Evolutionary conservation across 2,113 vertebrate species (phyloP), one percentile per base, ranked within the genome.

Genomic region (Cichladusa arquata): DNA sequence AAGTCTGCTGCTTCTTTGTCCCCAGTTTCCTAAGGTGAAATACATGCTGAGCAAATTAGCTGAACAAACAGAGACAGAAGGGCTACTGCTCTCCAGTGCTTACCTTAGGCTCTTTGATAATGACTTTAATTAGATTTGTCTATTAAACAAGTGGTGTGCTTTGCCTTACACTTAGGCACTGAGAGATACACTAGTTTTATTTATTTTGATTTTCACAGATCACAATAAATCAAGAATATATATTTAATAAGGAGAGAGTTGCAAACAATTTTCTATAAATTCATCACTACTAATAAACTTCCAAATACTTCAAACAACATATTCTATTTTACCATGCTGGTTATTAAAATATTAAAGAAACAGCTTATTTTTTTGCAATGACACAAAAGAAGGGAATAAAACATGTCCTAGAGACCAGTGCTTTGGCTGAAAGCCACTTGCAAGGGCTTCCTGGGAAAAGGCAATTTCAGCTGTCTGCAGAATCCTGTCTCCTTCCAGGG

Each of bases 331-430:
- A 85, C 44, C 31, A 24, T 2, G 22, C 15, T 54, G 44, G 31
- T 29, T 40, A 74, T 26, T 88, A 81, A 89, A 92, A 91, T 78
- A 84, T 38, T 86, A 77, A 93, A 92, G 64, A 62, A 94, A 73
- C 31, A 73, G 20, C 19, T 61, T 73, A 90, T 51, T 96, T 94
- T 94, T 95, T 66, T 95, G 74, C 74, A 73, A 44, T 5, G 24
- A 73, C 58, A 67, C 54, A 83, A 57, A 73, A 50, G 42, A 87
- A 77, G 14, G 28, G 62, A 90, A 61, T 50, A 87, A 76, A 88
- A 67, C 47, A 31, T 6, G 14, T 36, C 47, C 66, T 80, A 31
- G 81, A 85, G 71, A 45, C 33, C 47, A 28, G 7, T 1, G 58
- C 66, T 88, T 44, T 74, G 85, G 71, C 85, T 58, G 51, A 91